Evolutionary conservation across 2,888 invertebrate species (phyloP), one percentile per base, ranked within the genome.

Genomic region (Yponomeuta sedellus): DNA sequence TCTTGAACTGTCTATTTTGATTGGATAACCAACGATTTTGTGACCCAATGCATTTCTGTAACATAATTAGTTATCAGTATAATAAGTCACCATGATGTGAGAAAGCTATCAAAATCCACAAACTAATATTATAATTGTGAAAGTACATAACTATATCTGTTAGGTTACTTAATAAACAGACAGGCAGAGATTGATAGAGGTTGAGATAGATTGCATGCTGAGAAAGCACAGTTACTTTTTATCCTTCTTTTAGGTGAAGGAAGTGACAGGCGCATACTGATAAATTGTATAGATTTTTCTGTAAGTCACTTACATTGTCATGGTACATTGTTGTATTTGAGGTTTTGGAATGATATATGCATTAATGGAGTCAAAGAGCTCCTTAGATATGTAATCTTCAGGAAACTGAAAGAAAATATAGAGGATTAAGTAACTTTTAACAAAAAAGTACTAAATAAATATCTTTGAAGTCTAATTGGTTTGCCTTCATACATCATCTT

Each of bases 291-390:
- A 34, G 34, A 8, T 34, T 34, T 1, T 8, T 1, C 34, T 16
- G 16, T 52, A 16, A 16, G 12, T 16, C 71, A 92, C 95, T 93
- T 93, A 97, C 94, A 98, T 96, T 10, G 98, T 98, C 79, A 99
- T 95, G 10, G 97, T 95, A 78, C 97, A 96, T 72, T 96, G 93
- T 79, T 97, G 96, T 52, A 99, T 92, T 77, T 98, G 97, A 39
- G 96, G 96, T 85, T 98, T 99, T 4, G 98, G 98, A 79, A 99
- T 99, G 71, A 99, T 97, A 80, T 97, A 99, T 28, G 96, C 97
- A 80, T 96, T 97, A 67, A 98, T 95, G 68, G 97, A 95, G 91
- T 98, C 98, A 91, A 99, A 98, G 22, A 96, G 93, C 76, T 98
- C 98, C 83, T 98, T 98, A 0, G 96, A 96, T 64, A 99, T 95